phyloP scores from a whole-genome alignment of 1,140 invertebrate genomes.

The Lasioglossum baleicum region DNA sequence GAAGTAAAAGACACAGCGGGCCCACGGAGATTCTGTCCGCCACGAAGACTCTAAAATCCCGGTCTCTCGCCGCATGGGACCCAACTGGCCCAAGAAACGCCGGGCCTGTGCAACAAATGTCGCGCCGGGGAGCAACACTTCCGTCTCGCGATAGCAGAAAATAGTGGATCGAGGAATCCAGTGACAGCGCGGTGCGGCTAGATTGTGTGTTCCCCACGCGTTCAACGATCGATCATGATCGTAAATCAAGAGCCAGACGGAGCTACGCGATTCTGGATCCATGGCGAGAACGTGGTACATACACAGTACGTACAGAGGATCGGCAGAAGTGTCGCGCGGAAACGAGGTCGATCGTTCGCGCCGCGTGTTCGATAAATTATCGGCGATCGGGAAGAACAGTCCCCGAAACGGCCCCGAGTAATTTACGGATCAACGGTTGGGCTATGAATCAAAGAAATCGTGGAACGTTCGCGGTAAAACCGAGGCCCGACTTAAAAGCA shows the following conservation, averaged over 20 bases:
- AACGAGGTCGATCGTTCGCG: conserved; percentile 44
- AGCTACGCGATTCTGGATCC: conserved; percentile 52
- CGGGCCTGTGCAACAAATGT: background rate
- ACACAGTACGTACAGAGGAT: conserved; percentile 1
- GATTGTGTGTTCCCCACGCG: conserved; percentile 58
- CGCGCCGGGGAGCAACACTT: background rate
- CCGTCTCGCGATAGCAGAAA: conserved; percentile 1
- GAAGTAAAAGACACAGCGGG: too few relatives aligned
- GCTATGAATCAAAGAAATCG: conserved; percentile 23
- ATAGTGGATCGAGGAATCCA: conserved; percentile 50
- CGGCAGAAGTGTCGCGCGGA: conserved; percentile 35
- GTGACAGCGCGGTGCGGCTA: conserved; percentile 41
- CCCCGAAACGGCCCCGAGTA: conserved; percentile 18
- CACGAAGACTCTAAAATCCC: too few relatives aligned
- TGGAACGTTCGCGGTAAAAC: background rate
- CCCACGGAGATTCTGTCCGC: too few relatives aligned
- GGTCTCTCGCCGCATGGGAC: too few relatives aligned
- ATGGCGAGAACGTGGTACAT: background rate
- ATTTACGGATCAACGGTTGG: conserved; percentile 25
- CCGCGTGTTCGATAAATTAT: conserved; percentile 46
- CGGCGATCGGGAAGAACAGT: conserved; percentile 29
- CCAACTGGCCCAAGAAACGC: background rate
- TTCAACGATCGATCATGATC: conserved; percentile 60
- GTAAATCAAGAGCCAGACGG: conserved; percentile 69
- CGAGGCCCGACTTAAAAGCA: background rate